phyloP scores from a whole-genome alignment of 2,113 vertebrate genomes.

The Carassius gibelio region DNA sequence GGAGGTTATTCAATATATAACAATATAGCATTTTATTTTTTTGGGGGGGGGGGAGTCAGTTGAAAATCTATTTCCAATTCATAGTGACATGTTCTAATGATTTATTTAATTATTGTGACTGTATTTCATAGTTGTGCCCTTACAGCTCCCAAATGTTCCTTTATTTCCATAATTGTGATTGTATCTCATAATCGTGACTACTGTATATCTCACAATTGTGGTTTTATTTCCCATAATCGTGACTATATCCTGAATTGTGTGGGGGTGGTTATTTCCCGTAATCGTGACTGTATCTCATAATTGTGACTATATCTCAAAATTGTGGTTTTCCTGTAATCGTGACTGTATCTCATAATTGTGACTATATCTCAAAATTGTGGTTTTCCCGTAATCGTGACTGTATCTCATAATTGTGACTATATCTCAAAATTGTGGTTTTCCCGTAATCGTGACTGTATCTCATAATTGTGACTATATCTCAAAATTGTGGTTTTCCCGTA shows the following conservation, averaged over 20 bases:
- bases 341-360: neutral
- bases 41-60: neutral
- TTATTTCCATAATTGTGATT: neutral
- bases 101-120: neutral
- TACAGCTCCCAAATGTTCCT: neutral
- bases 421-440: neutral
- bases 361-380: too few species aligned
- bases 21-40: neutral
- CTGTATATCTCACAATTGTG: neutral
- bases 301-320: too few species aligned
- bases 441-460: neutral
- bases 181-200: neutral
- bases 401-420: neutral
- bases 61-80: neutral
- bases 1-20: neutral
- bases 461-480: too few species aligned
- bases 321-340: neutral
- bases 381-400: neutral
- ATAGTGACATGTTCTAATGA: neutral
- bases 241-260: too few species aligned
- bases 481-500: too few species aligned
- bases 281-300: too few species aligned
- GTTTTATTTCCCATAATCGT: neutral
- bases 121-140: neutral
- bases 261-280: too few species aligned